Base-by-base conservation (phyloP, 2,888 invertebrate genomes). In the Andrena chrysosceles region DNA sequence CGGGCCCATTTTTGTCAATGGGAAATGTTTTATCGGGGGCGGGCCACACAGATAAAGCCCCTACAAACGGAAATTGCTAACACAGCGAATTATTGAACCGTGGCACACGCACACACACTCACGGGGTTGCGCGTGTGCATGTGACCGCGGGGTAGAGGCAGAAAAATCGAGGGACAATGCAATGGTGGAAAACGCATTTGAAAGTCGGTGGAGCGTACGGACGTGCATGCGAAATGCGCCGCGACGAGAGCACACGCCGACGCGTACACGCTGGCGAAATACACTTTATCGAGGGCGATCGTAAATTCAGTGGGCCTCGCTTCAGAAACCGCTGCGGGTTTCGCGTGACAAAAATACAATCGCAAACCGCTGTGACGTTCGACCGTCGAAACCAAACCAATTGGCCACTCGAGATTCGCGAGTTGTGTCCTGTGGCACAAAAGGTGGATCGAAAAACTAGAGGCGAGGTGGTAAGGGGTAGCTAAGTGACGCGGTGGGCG, bases 11-110 rank as follows among this genome's bases (percentile, higher is more conserved):
- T 67, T 54, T 67, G 74, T 67, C 54, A 68, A 42, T 42, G 42
- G 42, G 16, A 42, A 42, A 42, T 42, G 42, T 16, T 42, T 42
- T 42, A 42, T 66, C n/a, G 33, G 8, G 29, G 48, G 13, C 13
- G n/a, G 6, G 20, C 10, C 31, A 6, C 13, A n/a, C 62, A 42
- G 66, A 66, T 80, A 83, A 86, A 83, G 80, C 81, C 67, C 71
- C 66, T 81, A 62, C 84, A 68, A 82, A 77, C 86, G 85, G 85
- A 88, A 85, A 88, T 88, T 80, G 86, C 82, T 77, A 86, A 83
- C 86, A 77, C 69, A 42, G 67, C 76, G 85, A 87, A 86, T 87
- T 86, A 88, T 88, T 82, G 87, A 88, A 85, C 86, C 87, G 78
- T 83, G 83, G 63, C 85, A 66, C 71, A 72, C 75, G 64, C 54